A percentile compares a stretch with the other conserved stretches of the same genome.
These are phyloP conservation scores for Calonectris borealis DNA, from an alignment of 2,113 vertebrate genomes.

Conservation along the genomic window DNA sequence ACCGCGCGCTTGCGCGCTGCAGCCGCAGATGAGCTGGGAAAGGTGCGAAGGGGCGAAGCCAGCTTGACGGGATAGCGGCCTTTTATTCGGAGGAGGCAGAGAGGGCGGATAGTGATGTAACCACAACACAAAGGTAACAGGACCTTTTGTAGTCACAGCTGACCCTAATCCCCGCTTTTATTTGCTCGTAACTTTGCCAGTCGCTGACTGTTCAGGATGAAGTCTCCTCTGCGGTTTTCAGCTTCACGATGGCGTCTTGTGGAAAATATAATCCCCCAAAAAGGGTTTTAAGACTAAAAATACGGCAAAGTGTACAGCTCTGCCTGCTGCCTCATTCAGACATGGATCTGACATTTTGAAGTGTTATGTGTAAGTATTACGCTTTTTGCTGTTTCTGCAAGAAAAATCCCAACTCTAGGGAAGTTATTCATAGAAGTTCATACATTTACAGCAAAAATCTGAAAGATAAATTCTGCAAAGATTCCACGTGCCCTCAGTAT, in stretches of 20 bases:
- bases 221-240: neutral
- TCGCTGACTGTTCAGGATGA: neutral
- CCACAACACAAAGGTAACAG: neutral
- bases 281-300: neutral
- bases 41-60: neutral
- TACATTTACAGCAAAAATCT: neutral
- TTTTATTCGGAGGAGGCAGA: neutral
- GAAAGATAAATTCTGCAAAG: neutral
- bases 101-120: neutral
- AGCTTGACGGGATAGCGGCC: rapidly evolving
- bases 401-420: neutral
- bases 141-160: rapidly evolving
- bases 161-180: neutral
- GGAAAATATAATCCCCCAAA: neutral
- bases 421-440: neutral
- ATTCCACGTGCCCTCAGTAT: rapidly evolving
- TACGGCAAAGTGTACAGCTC: rapidly evolving
- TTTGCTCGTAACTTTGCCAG: neutral
- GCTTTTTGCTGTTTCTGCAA: neutral
- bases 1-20: rapidly evolving
- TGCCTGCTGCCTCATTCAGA: neutral
- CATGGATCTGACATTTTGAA: neutral
- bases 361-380: too few species aligned
- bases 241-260: neutral
- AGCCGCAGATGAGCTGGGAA: neutral